These are phyloP conservation scores for Rhagoletis zephyria DNA, from an alignment of 1,140 invertebrate species.

Conservation along the genomic window DNA sequence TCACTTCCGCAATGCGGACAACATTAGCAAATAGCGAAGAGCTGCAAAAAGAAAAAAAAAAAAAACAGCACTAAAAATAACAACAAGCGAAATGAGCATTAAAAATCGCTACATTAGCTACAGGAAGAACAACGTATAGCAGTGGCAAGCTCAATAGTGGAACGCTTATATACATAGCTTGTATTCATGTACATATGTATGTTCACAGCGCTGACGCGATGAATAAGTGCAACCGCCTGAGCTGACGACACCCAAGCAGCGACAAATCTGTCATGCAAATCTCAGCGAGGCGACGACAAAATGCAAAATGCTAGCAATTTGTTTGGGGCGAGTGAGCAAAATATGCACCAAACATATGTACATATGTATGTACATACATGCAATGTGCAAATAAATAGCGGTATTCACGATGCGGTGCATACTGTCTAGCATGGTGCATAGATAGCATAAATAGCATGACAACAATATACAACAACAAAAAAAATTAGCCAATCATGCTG, in stretches of 20 bases:
- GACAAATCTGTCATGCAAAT: conserved; percentile 50
- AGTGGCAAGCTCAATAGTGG: background rate
- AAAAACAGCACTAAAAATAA: background rate
- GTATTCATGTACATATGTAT: too few species aligned
- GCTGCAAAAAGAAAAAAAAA: background rate
- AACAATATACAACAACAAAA: too few species aligned
- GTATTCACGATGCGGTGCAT: too few species aligned
- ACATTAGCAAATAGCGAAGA: conserved; percentile 37
- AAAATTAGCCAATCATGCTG: too few species aligned
- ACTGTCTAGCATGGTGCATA: too few species aligned
- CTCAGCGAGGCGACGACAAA: conserved; percentile 39
- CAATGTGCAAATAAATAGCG: too few species aligned
- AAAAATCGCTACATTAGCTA: conserved; percentile 34
- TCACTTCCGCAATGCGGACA: conserved; percentile 50
- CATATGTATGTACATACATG: background rate
- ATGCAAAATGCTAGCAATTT: conserved; percentile 48
- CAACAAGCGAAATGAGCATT: conserved; percentile 6
- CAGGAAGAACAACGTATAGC: conserved; percentile 32
- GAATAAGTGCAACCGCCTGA: conserved; percentile 26
- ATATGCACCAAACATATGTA: background rate
- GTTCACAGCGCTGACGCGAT: background rate
- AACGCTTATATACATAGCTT: too few species aligned
- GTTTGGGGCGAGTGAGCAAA: background rate
- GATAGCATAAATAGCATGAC: too few species aligned
- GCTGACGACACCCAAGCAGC: conserved; percentile 33